Conservation (phyloP, 2,888 invertebrate species). For the Tetramorium bicarinatum region DNA sequence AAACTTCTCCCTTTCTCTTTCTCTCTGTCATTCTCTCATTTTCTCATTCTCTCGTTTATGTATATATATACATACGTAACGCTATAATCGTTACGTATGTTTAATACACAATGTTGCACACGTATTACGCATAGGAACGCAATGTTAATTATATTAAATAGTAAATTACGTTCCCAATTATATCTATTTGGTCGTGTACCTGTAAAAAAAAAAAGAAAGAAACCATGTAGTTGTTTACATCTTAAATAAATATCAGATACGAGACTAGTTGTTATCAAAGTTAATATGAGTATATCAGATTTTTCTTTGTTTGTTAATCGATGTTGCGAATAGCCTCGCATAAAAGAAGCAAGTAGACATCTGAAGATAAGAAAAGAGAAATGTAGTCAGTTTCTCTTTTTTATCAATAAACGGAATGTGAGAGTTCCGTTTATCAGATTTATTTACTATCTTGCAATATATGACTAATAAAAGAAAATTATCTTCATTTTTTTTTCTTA, state of each 20-base stretch:
- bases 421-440: conserved; percentile 10
- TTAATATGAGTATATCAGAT: conserved; percentile 68
- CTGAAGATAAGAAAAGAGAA: conserved; percentile 1
- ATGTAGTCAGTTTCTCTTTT: conserved; percentile 19
- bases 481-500: background rate
- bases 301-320: background rate
- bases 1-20: conserved; percentile 73
- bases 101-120: conserved; percentile 69
- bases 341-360: conserved; percentile 8
- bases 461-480: conserved; percentile 16
- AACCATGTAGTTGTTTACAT: conserved; percentile 63
- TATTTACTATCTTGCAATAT: background rate
- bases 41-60: conserved; percentile 58
- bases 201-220: conserved; percentile 66
- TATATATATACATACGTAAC: background rate
- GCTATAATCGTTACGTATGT: conserved; percentile 39
- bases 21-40: conserved; percentile 44
- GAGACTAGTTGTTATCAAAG: conserved; percentile 83
- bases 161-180: conserved; percentile 73
- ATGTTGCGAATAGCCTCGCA: background rate
- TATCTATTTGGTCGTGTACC: conserved; percentile 78
- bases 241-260: conserved; percentile 77
- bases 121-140: conserved; percentile 71
- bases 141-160: conserved; percentile 63
- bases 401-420: conserved; percentile 17